A percentile compares a stretch with the other conserved stretches of the same genome.
Conservation (phyloP, 2,888 invertebrate species). For the Xanthorhoe spadicearia region DNA sequence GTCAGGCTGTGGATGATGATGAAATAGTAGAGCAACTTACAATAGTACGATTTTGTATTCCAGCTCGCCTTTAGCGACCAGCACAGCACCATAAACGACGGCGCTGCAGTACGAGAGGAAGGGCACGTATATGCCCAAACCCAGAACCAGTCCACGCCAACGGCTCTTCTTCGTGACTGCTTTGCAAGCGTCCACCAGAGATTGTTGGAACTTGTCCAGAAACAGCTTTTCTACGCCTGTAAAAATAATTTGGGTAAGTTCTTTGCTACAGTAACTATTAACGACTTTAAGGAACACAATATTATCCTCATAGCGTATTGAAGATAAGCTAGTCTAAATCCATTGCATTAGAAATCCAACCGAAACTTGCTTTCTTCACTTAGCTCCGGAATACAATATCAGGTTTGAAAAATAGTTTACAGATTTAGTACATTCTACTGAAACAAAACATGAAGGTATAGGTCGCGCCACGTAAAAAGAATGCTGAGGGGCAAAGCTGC, state of each 20-base stretch:
- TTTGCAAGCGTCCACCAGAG: constrained; percentile 76
- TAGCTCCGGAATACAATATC: too few species aligned
- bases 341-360: too few species aligned
- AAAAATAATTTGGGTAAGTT: neutral
- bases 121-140: constrained; percentile 88
- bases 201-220: constrained; percentile 80
- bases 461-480: too few species aligned
- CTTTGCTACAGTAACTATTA: neutral
- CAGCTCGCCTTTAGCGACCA: constrained; percentile 86
- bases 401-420: too few species aligned
- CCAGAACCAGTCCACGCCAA: constrained; percentile 88
- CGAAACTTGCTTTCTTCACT: too few species aligned
- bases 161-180: constrained; percentile 85
- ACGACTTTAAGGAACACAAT: too few species aligned
- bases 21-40: constrained; percentile 66
- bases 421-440: too few species aligned
- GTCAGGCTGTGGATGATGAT: too few species aligned
- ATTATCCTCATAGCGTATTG: too few species aligned
- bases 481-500: too few species aligned
- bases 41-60: constrained; percentile 88
- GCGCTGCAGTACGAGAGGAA: constrained; percentile 89
- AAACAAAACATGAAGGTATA: too few species aligned
- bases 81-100: constrained; percentile 88
- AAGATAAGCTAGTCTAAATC: too few species aligned
- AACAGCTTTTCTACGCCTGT: constrained; percentile 84